Conservation (phyloP, 1,140 invertebrate species). For the Batillaria attramentaria region DNA sequence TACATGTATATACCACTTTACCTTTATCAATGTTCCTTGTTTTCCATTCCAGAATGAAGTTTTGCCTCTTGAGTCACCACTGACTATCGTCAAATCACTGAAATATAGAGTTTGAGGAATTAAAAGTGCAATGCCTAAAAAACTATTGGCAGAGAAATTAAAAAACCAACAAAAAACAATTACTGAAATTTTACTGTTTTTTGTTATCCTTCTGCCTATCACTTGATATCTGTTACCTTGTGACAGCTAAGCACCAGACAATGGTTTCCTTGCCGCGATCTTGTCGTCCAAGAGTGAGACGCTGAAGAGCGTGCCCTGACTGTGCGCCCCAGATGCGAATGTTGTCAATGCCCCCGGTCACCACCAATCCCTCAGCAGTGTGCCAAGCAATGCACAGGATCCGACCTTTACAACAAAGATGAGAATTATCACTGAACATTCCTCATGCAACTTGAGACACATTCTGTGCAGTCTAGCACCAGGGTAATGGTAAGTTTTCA, state of each 20-base stretch:
- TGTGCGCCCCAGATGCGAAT: constrained; percentile 90
- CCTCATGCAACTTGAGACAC: too few species aligned
- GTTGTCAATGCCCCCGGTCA: constrained; percentile 87
- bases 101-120: too few species aligned
- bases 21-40: constrained; percentile 80
- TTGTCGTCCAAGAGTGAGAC: constrained; percentile 81
- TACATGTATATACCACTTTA: too few species aligned
- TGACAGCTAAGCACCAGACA: constrained; percentile 87
- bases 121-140: too few species aligned
- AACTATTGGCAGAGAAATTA: too few species aligned
- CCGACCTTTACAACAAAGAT: constrained; percentile 73
- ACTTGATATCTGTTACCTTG: too few species aligned
- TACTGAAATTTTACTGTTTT: too few species aligned
- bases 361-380: constrained; percentile 81
- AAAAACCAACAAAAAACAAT: too few species aligned
- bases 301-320: constrained; percentile 86
- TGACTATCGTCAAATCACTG: constrained; percentile 87
- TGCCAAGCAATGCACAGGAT: constrained; percentile 92
- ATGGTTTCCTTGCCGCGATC: constrained; percentile 79
- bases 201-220: too few species aligned
- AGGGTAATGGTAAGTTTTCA: too few species aligned
- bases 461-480: too few species aligned
- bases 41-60: constrained; percentile 90
- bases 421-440: too few species aligned
- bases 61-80: constrained; percentile 89